Percentiles rank a stretch among this genome's conserved stretches.
These are phyloP conservation scores for Sorex fumeus DNA, from an alignment of 2,113 vertebrate species.

Conservation along the genomic window DNA sequence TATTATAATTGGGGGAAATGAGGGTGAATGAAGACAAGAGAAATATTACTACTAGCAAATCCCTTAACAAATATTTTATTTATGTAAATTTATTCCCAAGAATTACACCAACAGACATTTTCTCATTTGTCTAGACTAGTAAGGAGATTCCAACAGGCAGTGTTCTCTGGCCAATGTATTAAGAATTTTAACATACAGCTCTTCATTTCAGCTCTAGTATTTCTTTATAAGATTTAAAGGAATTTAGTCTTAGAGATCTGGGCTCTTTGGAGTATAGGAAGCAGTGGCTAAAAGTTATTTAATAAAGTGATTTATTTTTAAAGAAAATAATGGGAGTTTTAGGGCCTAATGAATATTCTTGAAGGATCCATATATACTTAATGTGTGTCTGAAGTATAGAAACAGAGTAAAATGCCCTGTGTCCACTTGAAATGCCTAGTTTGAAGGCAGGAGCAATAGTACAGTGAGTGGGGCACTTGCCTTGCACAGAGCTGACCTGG, in stretches of 20 bases:
- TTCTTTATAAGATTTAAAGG: constrained; percentile 34
- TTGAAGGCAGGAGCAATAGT: neutral
- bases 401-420: neutral
- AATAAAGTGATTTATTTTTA: neutral
- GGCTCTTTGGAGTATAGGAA: neutral
- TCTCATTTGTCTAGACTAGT: constrained; percentile 52
- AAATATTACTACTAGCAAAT: constrained; percentile 32
- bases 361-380: neutral
- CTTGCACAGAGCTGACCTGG: no score
- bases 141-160: constrained; percentile 42
- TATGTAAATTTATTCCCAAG: constrained; percentile 17
- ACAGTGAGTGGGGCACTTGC: no score
- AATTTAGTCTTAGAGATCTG: constrained; percentile 13
- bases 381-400: neutral
- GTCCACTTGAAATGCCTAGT: neutral
- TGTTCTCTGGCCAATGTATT: constrained; percentile 36
- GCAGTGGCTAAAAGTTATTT: neutral
- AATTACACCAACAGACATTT: constrained; percentile 42
- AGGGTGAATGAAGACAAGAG: constrained; percentile 41
- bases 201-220: neutral
- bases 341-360: constrained; percentile 2
- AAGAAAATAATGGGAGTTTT: neutral
- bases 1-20: neutral
- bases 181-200: constrained; percentile 20
- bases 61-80: constrained; percentile 46